Base-by-base conservation (phyloP, 2,113 vertebrate genomes). In the Suncus etruscus region DNA sequence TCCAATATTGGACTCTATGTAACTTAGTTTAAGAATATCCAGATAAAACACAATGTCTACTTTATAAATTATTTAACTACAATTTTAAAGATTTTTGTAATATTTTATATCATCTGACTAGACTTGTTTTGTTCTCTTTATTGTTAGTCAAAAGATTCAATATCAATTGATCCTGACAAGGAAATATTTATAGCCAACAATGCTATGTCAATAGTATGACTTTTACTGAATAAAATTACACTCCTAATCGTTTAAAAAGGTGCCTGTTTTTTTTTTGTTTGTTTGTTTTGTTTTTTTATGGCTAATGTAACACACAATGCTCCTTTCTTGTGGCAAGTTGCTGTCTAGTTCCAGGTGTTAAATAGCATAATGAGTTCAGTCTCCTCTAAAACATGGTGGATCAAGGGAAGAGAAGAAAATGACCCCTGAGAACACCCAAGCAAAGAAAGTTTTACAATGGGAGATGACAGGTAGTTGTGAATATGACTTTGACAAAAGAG, bases 281-380 rank as follows among this genome's bases (percentile, higher is more conserved):
- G n/a, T n/a, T n/a, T n/a, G n/a, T n/a, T n/a, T n/a, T n/a, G n/a
- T n/a, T 76, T 85, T 95, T 97, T 97, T 97, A 97, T 91, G 93
- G 93, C 78, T 90, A 96, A 82, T 97, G 83, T 95, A 97, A 96
- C 81, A 91, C 48, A 82, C 84, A 73, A 90, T 96, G 66, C 61
- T 97, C 20, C 80, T 96, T 97, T 95, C 90, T 91, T 50, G 0
- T 0, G 97, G 97, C 97, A 98, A 97, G 72, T 94, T 97, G 83
- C 96, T 98, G 95, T 98, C 97, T 97, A 96, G 77, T 87, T 97
- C 91, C 94, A 97, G 94, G 95, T 98, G 97, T 96, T 97, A 97
- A 98, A 96, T 95, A 97, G 91, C 89, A 96, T 84, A 96, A 91
- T 91, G 93, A 97, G 94, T 95, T 93, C 94, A 87, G 90, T 97